These are phyloP conservation scores for Hypolimnas misippus DNA, from an alignment of 2,888 invertebrate species.

Conservation along the genomic window DNA sequence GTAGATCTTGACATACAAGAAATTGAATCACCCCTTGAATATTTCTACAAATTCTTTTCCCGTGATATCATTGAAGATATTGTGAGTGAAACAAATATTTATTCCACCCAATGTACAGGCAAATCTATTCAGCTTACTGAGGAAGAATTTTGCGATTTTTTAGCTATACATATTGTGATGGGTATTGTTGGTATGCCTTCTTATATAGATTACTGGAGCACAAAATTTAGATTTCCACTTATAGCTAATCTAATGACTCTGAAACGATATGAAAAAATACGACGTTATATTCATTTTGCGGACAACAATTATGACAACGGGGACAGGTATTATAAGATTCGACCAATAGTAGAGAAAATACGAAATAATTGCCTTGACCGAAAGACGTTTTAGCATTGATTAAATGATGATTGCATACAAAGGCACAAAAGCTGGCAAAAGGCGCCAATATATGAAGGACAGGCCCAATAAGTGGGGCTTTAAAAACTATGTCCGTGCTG, in stretches of 20 bases:
- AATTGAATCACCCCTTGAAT: neutral
- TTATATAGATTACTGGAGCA: neutral
- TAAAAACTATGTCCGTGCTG: too few species aligned
- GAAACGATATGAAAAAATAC: conserved; percentile 1
- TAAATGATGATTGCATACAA: conserved; percentile 58
- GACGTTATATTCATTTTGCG: neutral
- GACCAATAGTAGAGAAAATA: conserved; percentile 46
- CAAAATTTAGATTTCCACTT: neutral
- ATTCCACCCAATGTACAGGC: neutral
- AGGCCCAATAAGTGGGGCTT: too few species aligned
- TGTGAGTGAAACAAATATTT: neutral
- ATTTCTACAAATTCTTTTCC: neutral
- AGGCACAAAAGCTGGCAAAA: conserved; percentile 50
- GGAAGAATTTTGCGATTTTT: neutral
- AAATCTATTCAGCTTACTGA: neutral
- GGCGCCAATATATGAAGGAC: conserved; percentile 54
- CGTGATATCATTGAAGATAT: neutral
- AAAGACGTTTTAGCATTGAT: conserved; percentile 47
- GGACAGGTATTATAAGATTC: conserved; percentile 41
- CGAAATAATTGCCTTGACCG: conserved; percentile 39
- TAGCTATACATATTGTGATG: neutral
- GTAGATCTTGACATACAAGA: too few species aligned
- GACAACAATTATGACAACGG: neutral
- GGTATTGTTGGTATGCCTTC: neutral
- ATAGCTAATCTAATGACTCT: neutral